Evolutionary conservation across 2,888 invertebrate species (phyloP), one percentile per base, ranked within the genome.

Genomic region (Andrena marginata): DNA sequence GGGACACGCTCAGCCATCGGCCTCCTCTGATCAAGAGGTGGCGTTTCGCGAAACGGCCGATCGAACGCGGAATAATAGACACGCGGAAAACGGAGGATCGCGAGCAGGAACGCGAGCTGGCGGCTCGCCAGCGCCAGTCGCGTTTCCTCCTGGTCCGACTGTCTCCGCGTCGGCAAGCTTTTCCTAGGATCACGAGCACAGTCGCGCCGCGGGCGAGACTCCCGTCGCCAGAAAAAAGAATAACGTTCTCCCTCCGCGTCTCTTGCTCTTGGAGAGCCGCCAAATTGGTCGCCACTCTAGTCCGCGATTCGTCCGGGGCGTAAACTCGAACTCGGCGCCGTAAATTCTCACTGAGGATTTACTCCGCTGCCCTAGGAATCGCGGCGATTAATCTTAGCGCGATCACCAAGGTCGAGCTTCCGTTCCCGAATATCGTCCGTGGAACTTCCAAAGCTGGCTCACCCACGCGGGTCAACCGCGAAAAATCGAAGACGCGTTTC

Each of bases 271-370:
- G 84, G 84, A 73, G 8, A 2, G 1, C 5, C 20, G 73, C 84
- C 84, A 85, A 82, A 85, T 82, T 84, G 77, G 56, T 65, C 68
- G 80, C 26, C 42, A 63, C 31, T 35, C n/a, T 42, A 23, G 42
- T 13, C 10, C 63, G 23, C 56, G 56, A 56, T 23, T 56, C 23
- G 63, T 63, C 13, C 16, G n/a, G 20, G 7, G 35, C 56, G 56
- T 7, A 23, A 13, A 13, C 42, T 13, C 42, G 13, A 42, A 13
- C 10, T 8, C 20, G 62, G 10, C 16, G 33, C n/a, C 33, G n/a
- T n/a, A 20, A n/a, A 2, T 10, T 62, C 33, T 62, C 1, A 1
- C n/a, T 1, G 33, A 20, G 10, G n/a, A 33, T 10, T 10, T 7
- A 33, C 33, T 20, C 16, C n/a, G 60, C 5, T 59, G 23, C 62